Conservation (phyloP, 1,140 invertebrate genomes). For the Matsumurasca onukii region DNA sequence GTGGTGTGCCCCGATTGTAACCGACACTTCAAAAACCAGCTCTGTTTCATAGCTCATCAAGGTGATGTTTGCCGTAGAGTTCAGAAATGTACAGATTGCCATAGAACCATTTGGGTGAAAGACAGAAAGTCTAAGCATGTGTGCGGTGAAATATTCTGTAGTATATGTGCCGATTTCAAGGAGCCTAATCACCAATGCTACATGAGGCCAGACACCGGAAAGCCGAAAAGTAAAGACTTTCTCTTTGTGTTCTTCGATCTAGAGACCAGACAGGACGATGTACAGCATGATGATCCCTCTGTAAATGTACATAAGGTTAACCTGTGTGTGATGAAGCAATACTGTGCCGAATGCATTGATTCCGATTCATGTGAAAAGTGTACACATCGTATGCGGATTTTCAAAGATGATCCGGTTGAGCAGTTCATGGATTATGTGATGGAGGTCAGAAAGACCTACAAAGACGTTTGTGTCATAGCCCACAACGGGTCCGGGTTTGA, state of each 20-base stretch:
- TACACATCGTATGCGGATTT: background rate
- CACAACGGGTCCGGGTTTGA: constrained; percentile 41
- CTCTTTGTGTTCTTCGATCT: constrained; percentile 24
- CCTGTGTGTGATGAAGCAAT: too few relatives aligned
- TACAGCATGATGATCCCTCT: too few relatives aligned
- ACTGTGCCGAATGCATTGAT: too few relatives aligned
- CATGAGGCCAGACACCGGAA: constrained; percentile 16
- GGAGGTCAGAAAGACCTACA: too few relatives aligned
- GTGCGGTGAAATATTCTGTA: too few relatives aligned
- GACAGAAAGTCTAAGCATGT: too few relatives aligned
- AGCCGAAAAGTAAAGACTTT: too few relatives aligned
- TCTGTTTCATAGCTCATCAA: background rate
- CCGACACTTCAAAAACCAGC: constrained; percentile 10
- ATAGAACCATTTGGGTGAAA: background rate
- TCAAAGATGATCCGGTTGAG: too few relatives aligned
- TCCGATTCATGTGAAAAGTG: background rate
- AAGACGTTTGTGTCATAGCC: too few relatives aligned
- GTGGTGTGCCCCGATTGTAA: background rate
- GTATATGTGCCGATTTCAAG: too few relatives aligned
- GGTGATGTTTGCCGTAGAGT: background rate
- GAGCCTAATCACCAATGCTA: constrained; percentile 17
- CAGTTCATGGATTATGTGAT: too few relatives aligned
- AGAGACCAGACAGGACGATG: constrained; percentile 17
- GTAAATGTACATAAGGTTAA: too few relatives aligned
- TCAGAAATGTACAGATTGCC: constrained; percentile 15